Evolutionary conservation across 2,113 vertebrate species (phyloP).

Genomic region (Emydura subglobosa): DNA sequence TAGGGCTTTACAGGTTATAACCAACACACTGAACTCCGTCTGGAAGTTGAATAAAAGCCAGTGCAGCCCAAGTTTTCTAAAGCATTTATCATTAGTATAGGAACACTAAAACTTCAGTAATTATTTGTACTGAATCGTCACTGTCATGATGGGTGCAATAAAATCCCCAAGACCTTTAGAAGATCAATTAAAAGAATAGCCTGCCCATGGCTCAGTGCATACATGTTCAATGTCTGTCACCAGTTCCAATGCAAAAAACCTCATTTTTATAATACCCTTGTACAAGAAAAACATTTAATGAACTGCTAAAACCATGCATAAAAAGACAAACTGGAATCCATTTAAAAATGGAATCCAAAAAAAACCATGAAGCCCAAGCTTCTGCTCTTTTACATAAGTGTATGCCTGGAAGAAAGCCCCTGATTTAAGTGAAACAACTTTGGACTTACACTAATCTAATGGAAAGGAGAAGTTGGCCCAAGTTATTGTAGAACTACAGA

Average conservation of each 20-base stretch:
- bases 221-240: fast-evolving
- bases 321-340: background rate
- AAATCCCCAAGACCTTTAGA: background rate
- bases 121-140: background rate
- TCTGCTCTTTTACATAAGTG: background rate
- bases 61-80: background rate
- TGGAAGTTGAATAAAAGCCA: background rate
- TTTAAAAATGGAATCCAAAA: background rate
- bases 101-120: background rate
- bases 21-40: background rate
- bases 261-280: background rate
- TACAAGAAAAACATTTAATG: background rate
- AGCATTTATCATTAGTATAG: background rate
- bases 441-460: background rate
- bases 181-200: background rate
- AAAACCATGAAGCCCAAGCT: background rate
- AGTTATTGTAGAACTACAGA: background rate
- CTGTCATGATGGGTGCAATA: background rate
- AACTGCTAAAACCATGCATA: background rate
- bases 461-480: background rate
- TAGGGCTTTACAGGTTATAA: background rate
- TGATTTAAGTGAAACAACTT: background rate
- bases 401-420: background rate
- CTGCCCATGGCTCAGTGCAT: background rate
- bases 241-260: background rate